These are phyloP conservation scores for Agapornis canus DNA, from an alignment of 2,797 vertebrate genomes.

Conservation along the genomic window DNA sequence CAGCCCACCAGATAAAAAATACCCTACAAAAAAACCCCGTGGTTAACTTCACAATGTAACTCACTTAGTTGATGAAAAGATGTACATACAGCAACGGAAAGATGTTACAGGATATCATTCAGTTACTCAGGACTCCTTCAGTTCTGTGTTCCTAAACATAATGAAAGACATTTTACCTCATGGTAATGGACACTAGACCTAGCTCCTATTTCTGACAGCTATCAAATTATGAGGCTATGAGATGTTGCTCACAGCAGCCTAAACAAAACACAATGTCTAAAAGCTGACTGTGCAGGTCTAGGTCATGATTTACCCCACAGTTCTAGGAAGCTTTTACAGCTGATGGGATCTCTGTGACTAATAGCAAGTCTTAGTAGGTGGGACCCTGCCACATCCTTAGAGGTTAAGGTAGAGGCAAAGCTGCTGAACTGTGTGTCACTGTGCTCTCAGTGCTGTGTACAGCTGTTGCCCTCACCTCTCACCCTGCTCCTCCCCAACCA, in stretches of 20 bases:
- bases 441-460: neutral
- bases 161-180: neutral
- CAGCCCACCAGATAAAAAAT: no score
- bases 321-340: neutral
- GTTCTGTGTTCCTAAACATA: neutral
- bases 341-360: neutral
- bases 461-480: neutral
- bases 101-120: neutral
- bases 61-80: neutral
- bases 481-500: neutral
- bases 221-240: neutral
- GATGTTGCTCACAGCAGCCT: neutral
- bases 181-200: neutral
- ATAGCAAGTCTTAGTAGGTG: neutral
- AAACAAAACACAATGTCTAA: neutral
- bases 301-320: fast-evolving
- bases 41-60: neutral
- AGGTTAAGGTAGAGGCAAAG: neutral
- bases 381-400: neutral
- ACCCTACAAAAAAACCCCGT: neutral
- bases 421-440: neutral
- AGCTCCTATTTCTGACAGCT: neutral
- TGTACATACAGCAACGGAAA: neutral
- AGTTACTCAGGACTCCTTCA: neutral
- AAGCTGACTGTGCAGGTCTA: neutral